Evolutionary conservation across 2,797 vertebrate genomes (phyloP), one percentile per base, ranked within the genome.

Genomic region (Micrastur ruficollis): DNA sequence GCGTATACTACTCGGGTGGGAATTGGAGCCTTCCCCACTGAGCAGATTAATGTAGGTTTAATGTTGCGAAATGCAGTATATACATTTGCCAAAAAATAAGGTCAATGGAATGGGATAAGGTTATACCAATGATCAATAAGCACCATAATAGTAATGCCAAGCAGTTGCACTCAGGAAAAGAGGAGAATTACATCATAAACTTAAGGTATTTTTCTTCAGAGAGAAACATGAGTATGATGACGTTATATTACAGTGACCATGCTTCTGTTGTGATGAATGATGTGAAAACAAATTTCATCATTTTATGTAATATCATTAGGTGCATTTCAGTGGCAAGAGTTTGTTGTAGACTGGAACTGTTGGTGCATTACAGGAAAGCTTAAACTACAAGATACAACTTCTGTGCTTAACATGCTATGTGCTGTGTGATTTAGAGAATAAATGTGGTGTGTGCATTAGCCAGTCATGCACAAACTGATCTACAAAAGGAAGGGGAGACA

Each of bases 1-100:
- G 99, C 99, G 1, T 99, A 99, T 88, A 99, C 99, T 38, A 99
- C 99, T 27, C 98, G 99, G 40, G 99, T 99, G 90, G 99, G 99
- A 95, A 99, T 99, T 11, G 99, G 99, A 76, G 99, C 99, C 91
- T 99, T 99, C 95, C 99, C 99, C 91, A 99, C 99, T 18, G 99
- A 99, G 95, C 99, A 99, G 97, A 99, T 99, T 92, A 99, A 99
- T 7, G 99, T 99, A 98, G 98, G 99, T 98, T 46, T 47, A 7
- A 6, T 18, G 40, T n/a, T 67, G 76, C 40, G 40, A 31, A 82
- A 17, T 6, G 20, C 6, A 12, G 0, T 34, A 1, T 2, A 3
- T 52, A 3, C 21, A 4, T 19, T 40, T 82, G 56, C 44, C 40
- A 59, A 36, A 89, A 68, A 50, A 49, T n/a, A n/a, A 49, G n/a